Evolutionary conservation across 2,888 invertebrate genomes (phyloP).

Genomic region (Nymphalis urticae): DNA sequence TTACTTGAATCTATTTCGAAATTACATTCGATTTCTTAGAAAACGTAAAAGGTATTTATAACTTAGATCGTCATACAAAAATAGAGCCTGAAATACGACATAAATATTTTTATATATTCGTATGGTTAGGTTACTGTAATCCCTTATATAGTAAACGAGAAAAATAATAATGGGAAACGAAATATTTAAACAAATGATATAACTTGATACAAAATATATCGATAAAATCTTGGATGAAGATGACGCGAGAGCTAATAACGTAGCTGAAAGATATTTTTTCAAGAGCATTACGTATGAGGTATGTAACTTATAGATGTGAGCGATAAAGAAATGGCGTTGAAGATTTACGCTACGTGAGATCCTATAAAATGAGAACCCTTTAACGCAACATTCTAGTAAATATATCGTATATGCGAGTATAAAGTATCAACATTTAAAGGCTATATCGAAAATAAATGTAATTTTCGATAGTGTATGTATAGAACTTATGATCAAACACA

Average conservation of each 20-base stretch:
- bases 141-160: background rate
- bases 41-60: too few relatives aligned
- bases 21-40: too few relatives aligned
- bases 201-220: background rate
- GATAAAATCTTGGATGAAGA: constrained; percentile 1
- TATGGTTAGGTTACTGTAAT: too few relatives aligned
- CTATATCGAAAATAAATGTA: background rate
- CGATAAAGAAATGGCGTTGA: constrained; percentile 16
- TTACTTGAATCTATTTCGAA: too few relatives aligned
- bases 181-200: background rate
- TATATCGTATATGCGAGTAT: background rate
- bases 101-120: too few relatives aligned
- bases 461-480: background rate
- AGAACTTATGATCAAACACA: background rate
- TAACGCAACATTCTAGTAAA: background rate
- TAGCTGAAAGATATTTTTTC: constrained; percentile 11
- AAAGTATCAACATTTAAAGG: background rate
- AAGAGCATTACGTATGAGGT: constrained; percentile 13
- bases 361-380: constrained; percentile 9
- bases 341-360: constrained; percentile 7
- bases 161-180: background rate
- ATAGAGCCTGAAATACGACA: too few relatives aligned
- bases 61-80: too few relatives aligned
- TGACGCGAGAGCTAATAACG: constrained; percentile 11
- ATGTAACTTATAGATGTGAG: constrained; percentile 12